Evolutionary conservation across 1,140 invertebrate species (phyloP).

Genomic region (Caerostris extrusa): DNA sequence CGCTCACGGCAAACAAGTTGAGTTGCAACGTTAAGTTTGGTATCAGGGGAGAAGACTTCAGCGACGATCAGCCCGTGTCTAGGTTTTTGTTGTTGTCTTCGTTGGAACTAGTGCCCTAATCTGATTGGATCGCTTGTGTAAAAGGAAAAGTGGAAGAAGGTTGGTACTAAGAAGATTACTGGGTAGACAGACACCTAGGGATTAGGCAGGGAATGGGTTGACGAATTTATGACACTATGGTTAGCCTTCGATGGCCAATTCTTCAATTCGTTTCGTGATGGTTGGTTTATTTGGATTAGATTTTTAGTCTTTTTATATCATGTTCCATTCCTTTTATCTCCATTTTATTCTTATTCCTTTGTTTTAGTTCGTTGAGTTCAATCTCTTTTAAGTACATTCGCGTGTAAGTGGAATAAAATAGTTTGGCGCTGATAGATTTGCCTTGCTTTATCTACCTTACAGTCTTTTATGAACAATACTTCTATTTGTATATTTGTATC

Average conservation of each 20-base stretch:
- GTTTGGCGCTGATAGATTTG: no score
- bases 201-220: neutral
- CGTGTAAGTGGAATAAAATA: no score
- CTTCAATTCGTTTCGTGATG: neutral
- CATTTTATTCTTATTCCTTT: no score
- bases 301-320: no score
- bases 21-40: conserved; percentile 21
- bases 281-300: neutral
- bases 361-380: no score
- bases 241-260: neutral
- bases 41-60: conserved; percentile 43
- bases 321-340: no score
- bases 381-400: no score
- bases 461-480: no score
- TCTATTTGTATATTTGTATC: no score
- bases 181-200: neutral
- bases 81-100: conserved; percentile 37
- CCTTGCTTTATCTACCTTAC: no score
- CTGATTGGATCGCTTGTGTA: conserved; percentile 57
- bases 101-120: conserved; percentile 11
- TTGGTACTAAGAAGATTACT: conserved; percentile 58
- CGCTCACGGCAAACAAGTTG: conserved; percentile 34
- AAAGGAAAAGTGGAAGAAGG: neutral
- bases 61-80: neutral
- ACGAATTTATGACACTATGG: conserved; percentile 37